Base-by-base conservation (phyloP, 2,888 invertebrate species). In the Hofmannophila pseudospretella region DNA sequence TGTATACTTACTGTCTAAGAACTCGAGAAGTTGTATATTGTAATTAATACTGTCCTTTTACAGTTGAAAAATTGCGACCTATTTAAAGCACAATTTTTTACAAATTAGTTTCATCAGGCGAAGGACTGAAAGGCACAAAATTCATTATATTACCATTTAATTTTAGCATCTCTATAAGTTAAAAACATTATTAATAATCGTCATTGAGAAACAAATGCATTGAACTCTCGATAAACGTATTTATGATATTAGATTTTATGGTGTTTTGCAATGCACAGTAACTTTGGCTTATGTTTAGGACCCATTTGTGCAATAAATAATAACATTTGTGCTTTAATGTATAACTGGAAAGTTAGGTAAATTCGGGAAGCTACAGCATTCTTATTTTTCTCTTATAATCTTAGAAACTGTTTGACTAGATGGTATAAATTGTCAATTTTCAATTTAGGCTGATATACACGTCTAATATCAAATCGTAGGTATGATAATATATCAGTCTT, bases 41-140 rank as follows among this genome's bases (percentile, higher is more conserved):
- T 58, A 56, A 58, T 61, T 63, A 70, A 71, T 74, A 77, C 72
- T 72, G 70, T 60, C 64, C 59, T 63, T 56, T 45, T 42, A 59
- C 54, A 66, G 41, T 38, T 45, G 5, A 16, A 4, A 16, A 16
- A 16, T 16, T 16, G 16, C 16, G 16, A 16, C 5, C 16, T 16
- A 16, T 16, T 16, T 20, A 19, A 26, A 25, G 7, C 11, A 25
- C 25, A 34, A 27, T 23, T 14, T 36, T 8, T 23, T 13, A 32
- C 1, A 20, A 14, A 10, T 29, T 20, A 12, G 8, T n/a, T 19
- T n/a, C 13, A 28, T 29, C 19, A 19, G 47, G 38, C 48, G 42
- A 40, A 48, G 38, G 35, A 47, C 36, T 50, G 46, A 44, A 61
- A 65, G 64, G 64, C 64, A 66, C 43, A 27, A 37, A 16, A 4